Conservation (phyloP, 2,888 invertebrate species). For the Diaphora mendica region DNA sequence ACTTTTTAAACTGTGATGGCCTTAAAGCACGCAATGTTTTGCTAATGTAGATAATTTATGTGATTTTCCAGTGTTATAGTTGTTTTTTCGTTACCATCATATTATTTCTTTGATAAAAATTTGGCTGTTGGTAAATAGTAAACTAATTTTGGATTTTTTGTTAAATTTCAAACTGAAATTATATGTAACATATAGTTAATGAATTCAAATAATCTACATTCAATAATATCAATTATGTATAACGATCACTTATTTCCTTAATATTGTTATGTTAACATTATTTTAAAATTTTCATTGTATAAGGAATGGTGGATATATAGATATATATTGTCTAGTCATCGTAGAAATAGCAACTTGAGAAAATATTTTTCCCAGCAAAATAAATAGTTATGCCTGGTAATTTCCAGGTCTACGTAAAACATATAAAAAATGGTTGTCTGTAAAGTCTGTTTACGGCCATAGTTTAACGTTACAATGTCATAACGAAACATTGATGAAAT, state of each 20-base stretch:
- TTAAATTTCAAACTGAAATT: neutral
- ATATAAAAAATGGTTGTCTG: too few species aligned
- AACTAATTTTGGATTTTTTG: neutral
- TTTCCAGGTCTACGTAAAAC: neutral
- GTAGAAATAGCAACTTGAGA: neutral
- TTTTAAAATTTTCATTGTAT: neutral
- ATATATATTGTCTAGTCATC: neutral
- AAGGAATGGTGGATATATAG: neutral
- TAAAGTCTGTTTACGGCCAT: too few species aligned
- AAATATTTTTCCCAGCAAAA: neutral
- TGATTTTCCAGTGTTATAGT: neutral
- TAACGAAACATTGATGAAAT: too few species aligned
- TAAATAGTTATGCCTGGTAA: neutral
- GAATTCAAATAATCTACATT: neutral
- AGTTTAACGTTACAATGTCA: too few species aligned
- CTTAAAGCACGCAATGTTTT: neutral
- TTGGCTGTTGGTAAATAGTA: neutral
- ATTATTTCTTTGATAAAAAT: neutral
- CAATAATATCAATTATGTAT: neutral
- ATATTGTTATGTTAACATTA: neutral
- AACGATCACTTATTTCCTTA: neutral
- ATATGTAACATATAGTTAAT: neutral
- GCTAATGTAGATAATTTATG: neutral
- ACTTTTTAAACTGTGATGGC: neutral
- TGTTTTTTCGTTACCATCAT: neutral